Percentiles rank a stretch among this genome's conserved stretches.
phyloP scores from a whole-genome alignment of 2,888 invertebrate genomes.

The Thereva nobilitata region DNA sequence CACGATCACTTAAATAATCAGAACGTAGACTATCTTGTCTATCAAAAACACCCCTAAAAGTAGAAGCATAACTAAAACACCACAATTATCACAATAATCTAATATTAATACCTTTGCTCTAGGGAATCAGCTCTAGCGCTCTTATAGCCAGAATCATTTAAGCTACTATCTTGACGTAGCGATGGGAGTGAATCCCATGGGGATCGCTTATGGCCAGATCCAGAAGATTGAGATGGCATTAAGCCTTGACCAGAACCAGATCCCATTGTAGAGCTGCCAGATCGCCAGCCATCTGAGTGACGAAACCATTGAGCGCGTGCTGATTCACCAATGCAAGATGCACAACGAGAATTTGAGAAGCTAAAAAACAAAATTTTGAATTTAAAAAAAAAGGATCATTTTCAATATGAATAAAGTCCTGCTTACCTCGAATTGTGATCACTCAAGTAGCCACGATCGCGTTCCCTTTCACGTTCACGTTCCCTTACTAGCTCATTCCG shows the following conservation, averaged over 20 bases:
- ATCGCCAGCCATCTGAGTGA: conserved; percentile 86
- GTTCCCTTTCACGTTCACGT: conserved; percentile 71
- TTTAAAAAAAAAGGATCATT: conserved; percentile 5
- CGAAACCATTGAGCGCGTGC: conserved; percentile 88
- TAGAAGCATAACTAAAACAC: conserved; percentile 1
- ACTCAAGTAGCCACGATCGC: conserved; percentile 75
- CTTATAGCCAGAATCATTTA: conserved; percentile 86
- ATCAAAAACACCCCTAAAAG: conserved; percentile 78
- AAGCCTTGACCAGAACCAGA: conserved; percentile 62
- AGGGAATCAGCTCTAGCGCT: conserved; percentile 84
- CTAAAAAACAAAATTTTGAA: conserved; percentile 48
- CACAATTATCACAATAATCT: conserved; percentile 14
- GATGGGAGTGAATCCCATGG: conserved; percentile 89
- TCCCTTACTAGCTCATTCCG: conserved; percentile 81
- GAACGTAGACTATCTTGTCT: conserved; percentile 87
- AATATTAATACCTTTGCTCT: conserved; percentile 72
- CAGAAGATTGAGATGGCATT: conserved; percentile 58
- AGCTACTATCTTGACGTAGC: conserved; percentile 80
- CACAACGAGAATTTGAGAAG: conserved; percentile 71
- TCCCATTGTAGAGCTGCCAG: conserved; percentile 71
- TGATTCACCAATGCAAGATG: conserved; percentile 87
- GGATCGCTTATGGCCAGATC: conserved; percentile 70
- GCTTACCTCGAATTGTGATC: conserved; percentile 74
- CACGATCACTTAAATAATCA: conserved; percentile 88
- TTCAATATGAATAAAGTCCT: no score